phyloP scores from a whole-genome alignment of 2,113 vertebrate species.

The Thamnophis sirtalis region DNA sequence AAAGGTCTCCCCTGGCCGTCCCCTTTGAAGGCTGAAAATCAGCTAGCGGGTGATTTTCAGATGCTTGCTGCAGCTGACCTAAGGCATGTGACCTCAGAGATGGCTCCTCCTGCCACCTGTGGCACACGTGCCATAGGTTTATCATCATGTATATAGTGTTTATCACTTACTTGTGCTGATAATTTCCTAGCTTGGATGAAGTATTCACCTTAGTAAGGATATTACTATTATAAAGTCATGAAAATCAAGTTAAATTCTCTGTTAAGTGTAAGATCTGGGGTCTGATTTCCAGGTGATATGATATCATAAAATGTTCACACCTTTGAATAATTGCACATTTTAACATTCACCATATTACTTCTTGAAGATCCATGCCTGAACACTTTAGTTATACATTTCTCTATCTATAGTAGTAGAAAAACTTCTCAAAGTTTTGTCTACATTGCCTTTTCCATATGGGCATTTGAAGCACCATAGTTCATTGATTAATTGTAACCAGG shows the following conservation, averaged over 20 bases:
- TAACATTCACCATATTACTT: background rate
- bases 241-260: background rate
- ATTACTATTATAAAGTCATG: too few relatives aligned
- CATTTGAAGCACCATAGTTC: background rate
- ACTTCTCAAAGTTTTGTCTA: background rate
- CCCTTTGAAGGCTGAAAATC: too few relatives aligned
- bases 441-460: background rate
- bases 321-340: background rate
- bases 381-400: background rate
- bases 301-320: background rate
- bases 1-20: too few relatives aligned
- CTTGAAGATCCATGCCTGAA: background rate
- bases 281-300: background rate
- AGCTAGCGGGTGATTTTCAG: too few relatives aligned
- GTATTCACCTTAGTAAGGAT: background rate
- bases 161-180: background rate
- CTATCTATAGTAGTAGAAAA: background rate
- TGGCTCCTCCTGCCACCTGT: too few relatives aligned
- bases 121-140: too few relatives aligned
- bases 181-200: background rate
- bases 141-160: background rate
- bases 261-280: background rate
- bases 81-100: too few relatives aligned
- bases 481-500: background rate
- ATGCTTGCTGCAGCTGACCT: too few relatives aligned